These are phyloP conservation scores for Prochilodus magdalenae DNA, from an alignment of 2,113 vertebrate species.

Conservation along the genomic window DNA sequence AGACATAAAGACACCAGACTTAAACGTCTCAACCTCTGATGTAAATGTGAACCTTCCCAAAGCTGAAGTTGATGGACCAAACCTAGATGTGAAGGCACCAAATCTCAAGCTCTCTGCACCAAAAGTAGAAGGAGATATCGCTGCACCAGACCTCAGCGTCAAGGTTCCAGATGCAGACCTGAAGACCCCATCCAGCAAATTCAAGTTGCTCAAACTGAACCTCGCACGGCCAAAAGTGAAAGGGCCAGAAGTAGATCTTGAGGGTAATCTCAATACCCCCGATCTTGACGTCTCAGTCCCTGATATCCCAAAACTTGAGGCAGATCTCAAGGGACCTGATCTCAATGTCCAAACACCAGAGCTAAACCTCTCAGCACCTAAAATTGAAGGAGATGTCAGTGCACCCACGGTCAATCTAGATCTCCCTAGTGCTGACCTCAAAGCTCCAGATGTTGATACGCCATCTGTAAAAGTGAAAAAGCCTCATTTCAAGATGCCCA, in stretches of 20 bases:
- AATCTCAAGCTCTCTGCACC: constrained; percentile 59
- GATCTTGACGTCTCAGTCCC: constrained; percentile 11
- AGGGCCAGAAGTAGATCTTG: constrained; percentile 45
- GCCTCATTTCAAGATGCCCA: constrained; percentile 64
- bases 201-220: constrained; percentile 60
- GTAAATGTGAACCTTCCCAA: constrained; percentile 55
- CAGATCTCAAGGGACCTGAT: constrained; percentile 37
- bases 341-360: constrained; percentile 51
- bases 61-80: constrained; percentile 37
- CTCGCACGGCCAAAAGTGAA: constrained; percentile 31
- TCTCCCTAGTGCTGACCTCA: constrained; percentile 42
- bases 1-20: constrained; percentile 54
- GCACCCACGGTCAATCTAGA: constrained; percentile 37
- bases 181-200: constrained; percentile 44
- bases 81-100: constrained; percentile 54
- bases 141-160: constrained; percentile 48
- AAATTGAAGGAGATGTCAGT: constrained; percentile 37
- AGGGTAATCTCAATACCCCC: constrained; percentile 43
- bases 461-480: constrained; percentile 56
- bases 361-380: constrained; percentile 46
- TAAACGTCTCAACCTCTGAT: constrained; percentile 49
- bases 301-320: constrained; percentile 12
- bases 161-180: constrained; percentile 55
- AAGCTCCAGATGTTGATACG: constrained; percentile 58
- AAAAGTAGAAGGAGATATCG: constrained; percentile 57